Percentiles rank a stretch among this genome's conserved stretches.
These are phyloP conservation scores for Rhinogobio ventralis DNA, from an alignment of 2,797 vertebrate genomes.

Conservation along the genomic window DNA sequence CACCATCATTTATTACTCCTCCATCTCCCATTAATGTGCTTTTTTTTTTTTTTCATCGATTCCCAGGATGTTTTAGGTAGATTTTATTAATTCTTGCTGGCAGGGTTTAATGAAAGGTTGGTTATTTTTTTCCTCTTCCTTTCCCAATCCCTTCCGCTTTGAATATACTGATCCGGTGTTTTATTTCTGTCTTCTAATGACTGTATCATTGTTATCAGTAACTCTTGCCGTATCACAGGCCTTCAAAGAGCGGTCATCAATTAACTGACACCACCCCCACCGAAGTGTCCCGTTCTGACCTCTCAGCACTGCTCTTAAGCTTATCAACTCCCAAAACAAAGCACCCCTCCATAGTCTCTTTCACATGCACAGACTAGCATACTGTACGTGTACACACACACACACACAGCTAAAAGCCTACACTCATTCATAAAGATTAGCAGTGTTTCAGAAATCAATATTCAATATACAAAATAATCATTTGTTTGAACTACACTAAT, in stretches of 20 bases:
- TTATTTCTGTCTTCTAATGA: conserved; percentile 58
- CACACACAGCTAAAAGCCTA: neutral
- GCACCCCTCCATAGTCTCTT: neutral
- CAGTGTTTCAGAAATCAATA: neutral
- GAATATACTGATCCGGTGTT: conserved; percentile 53
- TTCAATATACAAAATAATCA: no score
- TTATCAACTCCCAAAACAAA: conserved; percentile 27
- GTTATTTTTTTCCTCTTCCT: conserved; percentile 30
- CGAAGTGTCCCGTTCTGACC: neutral
- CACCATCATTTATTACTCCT: conserved; percentile 62
- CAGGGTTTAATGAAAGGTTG: conserved; percentile 65
- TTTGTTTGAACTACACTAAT: neutral
- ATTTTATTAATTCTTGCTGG: conserved; percentile 68
- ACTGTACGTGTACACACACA: neutral
- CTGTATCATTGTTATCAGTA: conserved; percentile 58
- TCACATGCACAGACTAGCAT: neutral
- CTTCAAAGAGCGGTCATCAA: conserved; percentile 55
- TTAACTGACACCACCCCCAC: conserved; percentile 42
- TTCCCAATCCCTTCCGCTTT: conserved; percentile 25
- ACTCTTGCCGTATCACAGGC: conserved; percentile 60
- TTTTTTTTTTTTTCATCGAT: conserved; percentile 49
- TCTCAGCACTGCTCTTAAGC: conserved; percentile 18
- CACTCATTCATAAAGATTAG: neutral
- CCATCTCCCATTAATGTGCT: conserved; percentile 60
- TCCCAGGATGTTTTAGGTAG: conserved; percentile 67